These are phyloP conservation scores for Forbesichthys papilliferus DNA, from an alignment of 2,113 vertebrate species.

Conservation along the genomic window DNA sequence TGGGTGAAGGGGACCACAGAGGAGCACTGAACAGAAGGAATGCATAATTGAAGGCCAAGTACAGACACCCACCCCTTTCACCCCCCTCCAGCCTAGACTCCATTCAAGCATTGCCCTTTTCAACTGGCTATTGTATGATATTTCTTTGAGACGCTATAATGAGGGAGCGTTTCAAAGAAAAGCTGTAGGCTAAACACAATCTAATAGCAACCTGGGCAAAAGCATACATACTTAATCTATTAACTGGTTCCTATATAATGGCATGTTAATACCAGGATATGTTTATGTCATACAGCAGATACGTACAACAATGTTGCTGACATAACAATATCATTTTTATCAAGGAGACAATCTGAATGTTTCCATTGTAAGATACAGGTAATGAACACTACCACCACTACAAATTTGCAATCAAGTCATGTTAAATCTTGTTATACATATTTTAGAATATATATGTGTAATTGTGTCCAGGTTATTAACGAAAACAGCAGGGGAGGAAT, in stretches of 20 bases:
- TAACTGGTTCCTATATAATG: conserved; percentile 59
- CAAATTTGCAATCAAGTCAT: too few species aligned
- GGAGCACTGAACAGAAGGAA: conserved; percentile 79
- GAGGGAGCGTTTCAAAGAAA: conserved; percentile 71
- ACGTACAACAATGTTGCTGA: conserved; percentile 39
- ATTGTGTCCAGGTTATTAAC: not conserved
- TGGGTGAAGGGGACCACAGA: conserved; percentile 73
- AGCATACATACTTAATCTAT: conserved; percentile 69
- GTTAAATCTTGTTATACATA: too few species aligned
- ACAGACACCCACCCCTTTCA: conserved; percentile 68
- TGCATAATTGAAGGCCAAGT: conserved; percentile 80
- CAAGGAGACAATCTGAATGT: not conserved
- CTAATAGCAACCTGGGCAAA: conserved; percentile 56
- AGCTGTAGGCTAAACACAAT: conserved; percentile 71
- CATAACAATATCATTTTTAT: conserved; percentile 47
- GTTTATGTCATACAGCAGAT: conserved; percentile 41
- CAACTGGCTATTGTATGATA: conserved; percentile 75
- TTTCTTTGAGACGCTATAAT: conserved; percentile 74
- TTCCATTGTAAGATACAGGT: too few species aligned
- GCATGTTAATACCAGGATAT: conserved; percentile 48
- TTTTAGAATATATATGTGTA: not conserved
- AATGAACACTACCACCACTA: too few species aligned
- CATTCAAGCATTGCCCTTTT: conserved; percentile 78
- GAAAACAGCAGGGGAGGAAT: not conserved
- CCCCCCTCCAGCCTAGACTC: conserved; percentile 59